Evolutionary conservation across 2,888 invertebrate genomes (phyloP), one percentile per base, ranked within the genome.

Genomic region (Seira ritae): DNA sequence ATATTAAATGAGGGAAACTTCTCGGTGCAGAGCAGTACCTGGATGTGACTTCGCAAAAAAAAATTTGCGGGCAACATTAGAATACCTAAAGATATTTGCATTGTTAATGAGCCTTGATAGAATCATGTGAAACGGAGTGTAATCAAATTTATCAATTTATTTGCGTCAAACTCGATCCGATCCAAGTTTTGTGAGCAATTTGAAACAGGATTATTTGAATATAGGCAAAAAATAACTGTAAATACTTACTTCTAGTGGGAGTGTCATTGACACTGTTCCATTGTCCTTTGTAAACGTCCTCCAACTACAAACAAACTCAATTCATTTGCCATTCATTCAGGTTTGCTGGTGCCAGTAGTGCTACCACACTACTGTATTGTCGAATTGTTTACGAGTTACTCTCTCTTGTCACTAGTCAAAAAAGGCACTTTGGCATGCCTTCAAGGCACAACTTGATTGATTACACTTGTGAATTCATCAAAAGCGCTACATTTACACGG

Each of bases 391-490:
- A 15, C 17, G 15, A n/a, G 50, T 50, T 50, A 50, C 50, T n/a
- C 50, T 12, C 50, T 50, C 50, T 50, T 50, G 50, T 50, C 50
- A 50, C 50, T 50, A 50, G 1, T n/a, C 50, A 50, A 50, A n/a
- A 42, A 50, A 15, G 6, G 17, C 12, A 50, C 17, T 50, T 50
- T 50, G 50, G 72, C 72, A 72, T 74, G 66, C 65, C 74, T 74
- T 42, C 37, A 22, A 74, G 74, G 15, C 15, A 42, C 42, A 74
- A 42, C 65, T 74, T 74, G 74, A 74, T 74, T 74, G 74, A 74
- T 74, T 65, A 66, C 73, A 22, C 68, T 74, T 73, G 60, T 72
- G 37, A 72, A 72, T 60, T 72, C 55, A 50, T 50, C 50, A 50
- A 31, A 31, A 31, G 8, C 31, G 31, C 8, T 31, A 31, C 31